Evolutionary conservation across 2,797 vertebrate genomes (phyloP).

Genomic region (Apogon talboti): DNA sequence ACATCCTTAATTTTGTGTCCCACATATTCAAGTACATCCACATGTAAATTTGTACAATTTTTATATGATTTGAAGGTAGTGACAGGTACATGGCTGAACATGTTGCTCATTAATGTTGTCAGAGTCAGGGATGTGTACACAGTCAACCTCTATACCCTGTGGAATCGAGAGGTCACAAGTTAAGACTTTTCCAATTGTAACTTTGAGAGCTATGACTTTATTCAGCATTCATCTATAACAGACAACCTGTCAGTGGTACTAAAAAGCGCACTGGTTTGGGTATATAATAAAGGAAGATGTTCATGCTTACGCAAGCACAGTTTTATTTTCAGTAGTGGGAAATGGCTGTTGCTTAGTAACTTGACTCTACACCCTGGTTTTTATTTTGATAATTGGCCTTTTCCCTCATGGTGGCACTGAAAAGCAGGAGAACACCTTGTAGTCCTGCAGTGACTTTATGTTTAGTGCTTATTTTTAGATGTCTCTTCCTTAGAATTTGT

Average conservation of each 20-base stretch:
- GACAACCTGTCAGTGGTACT: not conserved
- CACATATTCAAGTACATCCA: no score
- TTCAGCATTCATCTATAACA: not conserved
- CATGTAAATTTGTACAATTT: not conserved
- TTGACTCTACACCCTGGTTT: not conserved
- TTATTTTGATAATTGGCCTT: conserved; percentile 26
- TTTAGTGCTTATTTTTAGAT: no score
- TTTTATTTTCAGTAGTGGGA: not conserved
- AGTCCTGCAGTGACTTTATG: not conserved
- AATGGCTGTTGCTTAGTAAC: conserved; percentile 31
- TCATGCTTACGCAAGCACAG: not conserved
- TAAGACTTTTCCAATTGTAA: not conserved
- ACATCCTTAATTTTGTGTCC: no score
- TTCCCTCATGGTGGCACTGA: not conserved
- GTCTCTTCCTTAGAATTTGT: not conserved
- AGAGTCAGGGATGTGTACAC: not conserved
- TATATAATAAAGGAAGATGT: not conserved
- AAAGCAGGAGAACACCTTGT: not conserved
- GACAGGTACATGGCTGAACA: not conserved
- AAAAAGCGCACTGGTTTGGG: not conserved
- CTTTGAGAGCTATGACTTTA: not conserved
- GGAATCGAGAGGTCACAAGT: no score
- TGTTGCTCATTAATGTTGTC: conserved; percentile 3
- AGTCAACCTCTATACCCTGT: not conserved
- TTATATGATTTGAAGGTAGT: not conserved